These are phyloP conservation scores for Drosophila nr. perissopoda DNA, from an alignment of 2,888 invertebrate species.

Conservation along the genomic window DNA sequence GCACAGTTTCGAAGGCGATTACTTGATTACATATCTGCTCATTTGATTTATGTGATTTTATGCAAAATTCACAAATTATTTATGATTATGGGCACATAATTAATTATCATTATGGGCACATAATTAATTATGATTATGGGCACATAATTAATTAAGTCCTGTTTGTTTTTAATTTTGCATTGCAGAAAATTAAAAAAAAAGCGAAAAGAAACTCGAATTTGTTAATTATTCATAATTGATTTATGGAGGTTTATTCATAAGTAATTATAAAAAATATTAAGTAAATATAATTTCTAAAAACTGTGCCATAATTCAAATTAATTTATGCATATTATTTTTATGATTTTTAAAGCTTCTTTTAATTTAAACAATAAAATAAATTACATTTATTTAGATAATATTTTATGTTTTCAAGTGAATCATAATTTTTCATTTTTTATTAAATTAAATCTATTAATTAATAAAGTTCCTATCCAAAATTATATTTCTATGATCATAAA, in stretches of 20 bases:
- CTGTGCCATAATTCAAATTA: fast-evolving
- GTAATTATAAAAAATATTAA: not conserved
- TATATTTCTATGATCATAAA: not conserved
- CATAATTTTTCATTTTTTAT: not conserved
- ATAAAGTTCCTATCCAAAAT: not conserved
- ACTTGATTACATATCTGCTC: not conserved
- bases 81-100: not conserved
- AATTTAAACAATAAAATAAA: fast-evolving
- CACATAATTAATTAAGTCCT: not conserved
- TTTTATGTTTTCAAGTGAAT: fast-evolving
- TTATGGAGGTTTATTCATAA: no score
- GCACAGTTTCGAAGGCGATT: conserved; percentile 8
- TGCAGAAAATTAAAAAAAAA: not conserved
- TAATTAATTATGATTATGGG: conserved; percentile 1
- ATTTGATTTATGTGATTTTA: not conserved
- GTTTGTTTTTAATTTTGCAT: not conserved
- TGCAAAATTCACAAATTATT: not conserved
- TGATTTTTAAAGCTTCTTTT: not conserved
- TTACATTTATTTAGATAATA: not conserved
- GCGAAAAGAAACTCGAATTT: not conserved
- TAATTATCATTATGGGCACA: not conserved
- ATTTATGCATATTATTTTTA: not conserved
- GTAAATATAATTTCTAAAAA: not conserved
- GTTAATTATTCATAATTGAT: no score
- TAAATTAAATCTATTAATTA: no score